Percentiles rank a stretch among this genome's conserved stretches.
Evolutionary conservation across 2,797 vertebrate species (phyloP).

Genomic region (Enteromius unitaeniatus): DNA sequence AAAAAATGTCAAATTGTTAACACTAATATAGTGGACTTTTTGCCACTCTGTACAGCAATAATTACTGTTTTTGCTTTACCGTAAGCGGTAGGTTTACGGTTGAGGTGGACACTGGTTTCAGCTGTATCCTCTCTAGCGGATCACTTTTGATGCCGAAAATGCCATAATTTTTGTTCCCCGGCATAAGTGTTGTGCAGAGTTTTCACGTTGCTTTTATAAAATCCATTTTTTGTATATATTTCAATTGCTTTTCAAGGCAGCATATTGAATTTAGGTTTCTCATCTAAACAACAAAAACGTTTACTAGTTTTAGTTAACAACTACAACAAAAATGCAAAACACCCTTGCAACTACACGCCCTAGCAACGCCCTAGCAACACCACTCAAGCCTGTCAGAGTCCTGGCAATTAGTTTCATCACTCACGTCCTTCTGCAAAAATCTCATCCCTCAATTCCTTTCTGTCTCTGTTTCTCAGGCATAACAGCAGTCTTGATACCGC

Average conservation of each 20-base stretch:
- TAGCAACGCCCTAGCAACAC: conserved; percentile 7
- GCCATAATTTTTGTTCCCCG: too few species aligned
- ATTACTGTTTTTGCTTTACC: too few species aligned
- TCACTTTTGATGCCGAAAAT: not conserved
- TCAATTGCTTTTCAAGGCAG: not conserved
- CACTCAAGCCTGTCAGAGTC: not conserved
- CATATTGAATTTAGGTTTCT: not conserved
- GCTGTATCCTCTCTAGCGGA: too few species aligned
- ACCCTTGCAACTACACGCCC: not conserved
- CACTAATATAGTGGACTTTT: too few species aligned
- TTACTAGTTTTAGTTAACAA: not conserved
- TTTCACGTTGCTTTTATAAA: too few species aligned
- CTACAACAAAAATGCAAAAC: not conserved
- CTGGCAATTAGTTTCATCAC: not conserved
- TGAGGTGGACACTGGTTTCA: too few species aligned
- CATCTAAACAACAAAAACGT: not conserved
- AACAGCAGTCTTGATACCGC: conserved; percentile 83
- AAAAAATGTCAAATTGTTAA: too few species aligned
- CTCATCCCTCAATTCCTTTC: not conserved
- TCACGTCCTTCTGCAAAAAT: not conserved
- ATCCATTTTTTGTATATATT: not conserved
- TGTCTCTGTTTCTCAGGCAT: conserved; percentile 72
- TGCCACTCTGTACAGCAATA: too few species aligned
- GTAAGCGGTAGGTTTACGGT: too few species aligned
- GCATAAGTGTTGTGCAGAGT: too few species aligned